Evolutionary conservation across 2,888 invertebrate species (phyloP).

Genomic region (Dorcus hopei): DNA sequence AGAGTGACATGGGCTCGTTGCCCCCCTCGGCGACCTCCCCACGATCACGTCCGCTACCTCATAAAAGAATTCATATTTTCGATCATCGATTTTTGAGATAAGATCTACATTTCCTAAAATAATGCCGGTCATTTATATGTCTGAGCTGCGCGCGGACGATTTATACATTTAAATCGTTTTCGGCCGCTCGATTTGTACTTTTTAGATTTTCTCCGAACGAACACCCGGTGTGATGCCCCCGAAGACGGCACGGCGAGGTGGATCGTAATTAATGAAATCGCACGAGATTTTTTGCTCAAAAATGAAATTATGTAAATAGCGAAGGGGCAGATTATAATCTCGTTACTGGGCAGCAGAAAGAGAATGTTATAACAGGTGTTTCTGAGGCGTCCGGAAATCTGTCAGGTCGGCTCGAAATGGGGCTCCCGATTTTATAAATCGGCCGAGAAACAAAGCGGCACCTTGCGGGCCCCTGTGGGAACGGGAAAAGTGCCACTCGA

Average conservation of each 20-base stretch:
- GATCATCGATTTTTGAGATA: constrained; percentile 49
- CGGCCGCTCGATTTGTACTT: constrained; percentile 8
- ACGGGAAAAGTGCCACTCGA: neutral
- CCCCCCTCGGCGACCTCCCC: constrained; percentile 34
- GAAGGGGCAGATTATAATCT: constrained; percentile 10
- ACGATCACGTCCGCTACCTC: constrained; percentile 36
- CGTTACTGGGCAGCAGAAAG: constrained; percentile 5
- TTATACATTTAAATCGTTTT: constrained; percentile 22
- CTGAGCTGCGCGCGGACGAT: constrained; percentile 24
- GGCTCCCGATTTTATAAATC: constrained; percentile 1
- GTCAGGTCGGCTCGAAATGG: neutral
- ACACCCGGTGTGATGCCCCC: neutral
- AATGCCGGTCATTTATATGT: constrained; percentile 42
- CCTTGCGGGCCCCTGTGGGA: neutral
- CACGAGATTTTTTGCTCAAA: too few species aligned
- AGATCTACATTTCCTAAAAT: constrained; percentile 46
- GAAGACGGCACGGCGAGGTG: too few species aligned
- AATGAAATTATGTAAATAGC: too few species aligned
- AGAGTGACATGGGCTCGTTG: constrained; percentile 30
- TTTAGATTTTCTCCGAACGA: neutral
- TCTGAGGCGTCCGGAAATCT: neutral
- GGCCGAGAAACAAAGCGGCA: neutral
- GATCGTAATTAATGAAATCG: too few species aligned
- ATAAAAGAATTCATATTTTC: constrained; percentile 47
- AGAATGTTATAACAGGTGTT: constrained; percentile 17